A percentile compares a stretch with the other conserved stretches of the same genome.
Evolutionary conservation across 2,113 vertebrate species (phyloP).

Genomic region (Egretta garzetta): DNA sequence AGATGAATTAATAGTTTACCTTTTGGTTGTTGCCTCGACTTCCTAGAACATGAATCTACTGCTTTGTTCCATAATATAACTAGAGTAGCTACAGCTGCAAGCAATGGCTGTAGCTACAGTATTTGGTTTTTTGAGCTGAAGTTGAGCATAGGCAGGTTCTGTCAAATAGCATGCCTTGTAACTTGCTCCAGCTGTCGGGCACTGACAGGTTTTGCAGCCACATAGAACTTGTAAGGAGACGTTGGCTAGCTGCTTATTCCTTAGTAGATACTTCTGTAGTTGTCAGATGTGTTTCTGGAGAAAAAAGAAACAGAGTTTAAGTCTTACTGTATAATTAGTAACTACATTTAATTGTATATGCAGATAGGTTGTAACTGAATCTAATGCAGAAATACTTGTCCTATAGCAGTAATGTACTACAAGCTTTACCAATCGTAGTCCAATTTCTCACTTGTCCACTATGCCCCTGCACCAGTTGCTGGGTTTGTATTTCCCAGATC

Average conservation of each 20-base stretch:
- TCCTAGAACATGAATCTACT: not conserved
- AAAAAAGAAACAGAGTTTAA: not conserved
- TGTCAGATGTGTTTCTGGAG: not conserved
- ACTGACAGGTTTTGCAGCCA: not conserved
- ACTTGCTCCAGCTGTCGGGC: not conserved
- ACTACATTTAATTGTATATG: not conserved
- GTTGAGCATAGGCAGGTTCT: not conserved
- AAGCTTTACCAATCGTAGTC: not conserved
- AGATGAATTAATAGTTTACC: not conserved
- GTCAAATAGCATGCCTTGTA: not conserved
- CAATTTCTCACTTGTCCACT: not conserved
- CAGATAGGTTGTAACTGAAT: not conserved
- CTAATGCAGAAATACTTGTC: not conserved
- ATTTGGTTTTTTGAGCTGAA: not conserved
- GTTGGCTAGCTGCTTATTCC: not conserved
- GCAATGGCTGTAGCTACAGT: not conserved
- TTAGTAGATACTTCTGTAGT: not conserved
- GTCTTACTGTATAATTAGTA: not conserved
- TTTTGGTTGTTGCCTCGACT: not conserved
- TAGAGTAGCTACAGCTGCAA: not conserved
- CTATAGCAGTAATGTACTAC: fast-evolving
- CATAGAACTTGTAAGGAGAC: not conserved
- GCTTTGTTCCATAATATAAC: not conserved
- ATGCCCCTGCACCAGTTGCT: not conserved
- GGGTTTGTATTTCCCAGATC: not conserved